A percentile compares a stretch with the other conserved stretches of the same genome.
Evolutionary conservation across 2,888 invertebrate species (phyloP).

Genomic region (Torymus auratus): DNA sequence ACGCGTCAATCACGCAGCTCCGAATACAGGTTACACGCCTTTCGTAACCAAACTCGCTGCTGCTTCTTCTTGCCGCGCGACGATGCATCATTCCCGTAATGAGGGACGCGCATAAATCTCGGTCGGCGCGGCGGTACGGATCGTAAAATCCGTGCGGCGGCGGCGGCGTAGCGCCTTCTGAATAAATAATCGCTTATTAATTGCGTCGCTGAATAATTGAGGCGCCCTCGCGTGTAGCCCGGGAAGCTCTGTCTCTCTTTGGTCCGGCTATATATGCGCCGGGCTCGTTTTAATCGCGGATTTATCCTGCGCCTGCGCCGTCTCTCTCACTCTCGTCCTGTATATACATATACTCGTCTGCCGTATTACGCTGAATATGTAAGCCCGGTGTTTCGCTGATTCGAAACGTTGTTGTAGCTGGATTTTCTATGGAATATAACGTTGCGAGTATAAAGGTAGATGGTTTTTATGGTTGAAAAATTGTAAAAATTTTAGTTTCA

Average conservation of each 20-base stretch:
- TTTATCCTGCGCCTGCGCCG: not conserved
- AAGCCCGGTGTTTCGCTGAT: not conserved
- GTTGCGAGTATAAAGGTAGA: too few species aligned
- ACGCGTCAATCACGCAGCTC: too few species aligned
- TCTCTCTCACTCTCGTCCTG: not conserved
- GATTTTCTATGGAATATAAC: too few species aligned
- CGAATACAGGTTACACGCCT: not conserved
- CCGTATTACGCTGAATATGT: slow-evolving; percentile 5
- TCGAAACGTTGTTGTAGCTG: not conserved
- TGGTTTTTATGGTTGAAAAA: too few species aligned
- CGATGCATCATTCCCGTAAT: slow-evolving; percentile 28
- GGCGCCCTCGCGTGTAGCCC: not conserved
- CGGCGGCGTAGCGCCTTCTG: slow-evolving; percentile 14
- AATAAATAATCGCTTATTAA: slow-evolving; percentile 58
- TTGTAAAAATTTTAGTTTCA: too few species aligned
- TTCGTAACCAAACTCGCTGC: slow-evolving; percentile 6
- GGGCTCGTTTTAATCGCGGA: slow-evolving; percentile 35
- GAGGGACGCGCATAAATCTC: slow-evolving; percentile 35
- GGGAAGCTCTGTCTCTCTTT: not conserved
- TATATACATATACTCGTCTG: not conserved
- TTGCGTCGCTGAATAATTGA: slow-evolving; percentile 54
- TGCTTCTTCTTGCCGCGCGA: too few species aligned
- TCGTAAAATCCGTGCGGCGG: slow-evolving; percentile 27
- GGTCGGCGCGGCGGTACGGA: not conserved
- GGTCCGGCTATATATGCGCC: not conserved